Percentiles rank a stretch among this genome's conserved stretches.
Conservation (phyloP, 2,797 vertebrate species). For the Halcyon leucocephala region DNA sequence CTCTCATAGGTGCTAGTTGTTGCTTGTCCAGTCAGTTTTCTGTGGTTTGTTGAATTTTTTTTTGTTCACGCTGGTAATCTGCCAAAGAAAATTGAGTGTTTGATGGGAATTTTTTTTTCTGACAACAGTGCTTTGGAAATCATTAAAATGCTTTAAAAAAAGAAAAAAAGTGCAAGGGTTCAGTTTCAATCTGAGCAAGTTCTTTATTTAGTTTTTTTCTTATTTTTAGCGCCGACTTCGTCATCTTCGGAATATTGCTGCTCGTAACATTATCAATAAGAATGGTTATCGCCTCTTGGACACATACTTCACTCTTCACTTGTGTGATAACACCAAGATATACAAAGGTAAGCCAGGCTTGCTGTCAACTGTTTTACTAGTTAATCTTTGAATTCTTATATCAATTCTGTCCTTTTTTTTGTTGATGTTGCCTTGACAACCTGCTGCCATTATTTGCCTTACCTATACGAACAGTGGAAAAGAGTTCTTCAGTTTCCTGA, state of each 20-base stretch:
- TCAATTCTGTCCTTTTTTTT: fast-evolving
- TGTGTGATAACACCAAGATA: conserved; percentile 85
- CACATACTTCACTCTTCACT: conserved; percentile 96
- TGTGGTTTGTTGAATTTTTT: background rate
- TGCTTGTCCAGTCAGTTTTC: background rate
- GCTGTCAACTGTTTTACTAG: background rate
- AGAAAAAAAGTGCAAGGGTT: background rate
- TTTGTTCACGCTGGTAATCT: background rate
- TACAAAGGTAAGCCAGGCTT: conserved; percentile 85
- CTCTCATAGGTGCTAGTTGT: background rate
- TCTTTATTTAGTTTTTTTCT: background rate
- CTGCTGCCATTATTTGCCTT: background rate
- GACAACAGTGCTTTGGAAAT: background rate
- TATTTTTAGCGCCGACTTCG: conserved; percentile 89
- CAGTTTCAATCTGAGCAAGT: background rate
- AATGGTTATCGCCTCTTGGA: conserved; percentile 94
- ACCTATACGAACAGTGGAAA: fast-evolving
- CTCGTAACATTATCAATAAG: conserved; percentile 93
- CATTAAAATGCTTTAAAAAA: background rate
- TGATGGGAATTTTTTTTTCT: background rate
- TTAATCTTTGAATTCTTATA: background rate
- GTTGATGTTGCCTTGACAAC: background rate
- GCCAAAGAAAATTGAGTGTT: background rate
- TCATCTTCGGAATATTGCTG: conserved; percentile 95
- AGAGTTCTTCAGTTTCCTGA: background rate